Percentiles rank a stretch among this genome's conserved stretches.
Conservation (phyloP, 2,888 invertebrate species). For the Trimorus sp. region DNA sequence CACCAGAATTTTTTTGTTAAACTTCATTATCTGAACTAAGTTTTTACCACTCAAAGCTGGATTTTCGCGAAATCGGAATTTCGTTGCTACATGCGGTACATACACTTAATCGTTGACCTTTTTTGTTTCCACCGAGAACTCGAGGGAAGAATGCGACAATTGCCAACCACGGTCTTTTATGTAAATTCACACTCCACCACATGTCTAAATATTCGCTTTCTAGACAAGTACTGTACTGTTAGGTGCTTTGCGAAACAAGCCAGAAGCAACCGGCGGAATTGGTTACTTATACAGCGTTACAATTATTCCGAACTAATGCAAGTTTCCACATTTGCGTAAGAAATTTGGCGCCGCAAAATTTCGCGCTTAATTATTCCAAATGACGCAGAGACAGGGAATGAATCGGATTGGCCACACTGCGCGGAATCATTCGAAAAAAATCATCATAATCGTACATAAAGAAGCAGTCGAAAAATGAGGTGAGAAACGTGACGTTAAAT, state of each 20-base stretch:
- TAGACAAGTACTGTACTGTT: constrained; percentile 16
- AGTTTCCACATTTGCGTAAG: constrained; percentile 36
- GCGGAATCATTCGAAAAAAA: no score
- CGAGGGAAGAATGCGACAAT: constrained; percentile 59
- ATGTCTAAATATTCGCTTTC: constrained; percentile 39
- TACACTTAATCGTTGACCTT: constrained; percentile 27
- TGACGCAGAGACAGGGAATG: neutral
- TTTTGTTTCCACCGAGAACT: constrained; percentile 27
- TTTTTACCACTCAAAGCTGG: neutral
- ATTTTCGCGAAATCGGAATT: no score
- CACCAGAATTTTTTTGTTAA: no score
- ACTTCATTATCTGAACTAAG: neutral
- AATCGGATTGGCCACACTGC: neutral
- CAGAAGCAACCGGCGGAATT: constrained; percentile 22
- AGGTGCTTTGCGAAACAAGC: constrained; percentile 37
- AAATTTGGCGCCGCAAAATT: constrained; percentile 32
- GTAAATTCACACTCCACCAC: constrained; percentile 47
- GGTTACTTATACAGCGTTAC: constrained; percentile 33
- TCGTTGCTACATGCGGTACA: neutral
- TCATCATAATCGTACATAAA: no score
- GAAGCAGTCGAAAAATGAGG: no score
- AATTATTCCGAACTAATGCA: constrained; percentile 38
- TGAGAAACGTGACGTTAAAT: no score
- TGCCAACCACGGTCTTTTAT: constrained; percentile 57
- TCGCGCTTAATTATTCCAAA: constrained; percentile 14